Base-by-base conservation (phyloP, 2,888 invertebrate genomes). In the Drosophila colorata region DNA sequence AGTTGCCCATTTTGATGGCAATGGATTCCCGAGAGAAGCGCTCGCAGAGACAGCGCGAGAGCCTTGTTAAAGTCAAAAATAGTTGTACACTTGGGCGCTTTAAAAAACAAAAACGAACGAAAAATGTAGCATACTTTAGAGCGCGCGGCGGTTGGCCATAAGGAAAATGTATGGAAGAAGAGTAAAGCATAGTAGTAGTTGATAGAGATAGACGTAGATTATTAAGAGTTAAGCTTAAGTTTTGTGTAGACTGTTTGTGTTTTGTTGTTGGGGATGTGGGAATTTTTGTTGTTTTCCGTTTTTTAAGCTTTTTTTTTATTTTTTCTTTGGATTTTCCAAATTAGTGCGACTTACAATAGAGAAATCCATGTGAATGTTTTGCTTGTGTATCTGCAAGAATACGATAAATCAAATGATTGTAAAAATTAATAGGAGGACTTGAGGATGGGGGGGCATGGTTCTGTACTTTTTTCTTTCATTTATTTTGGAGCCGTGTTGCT, bases 351-450 rank as follows among this genome's bases (percentile, higher is more conserved):
- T 88, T 88, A 88, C 88, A 88, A 88, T 90, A 90, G 75, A 89
- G 88, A 89, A 90, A 88, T 88, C 88, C 88, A 73, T 87, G 89
- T 78, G 88, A 88, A 81, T 88, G 88, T 85, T 88, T 88, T 76
- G 88, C 90, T 85, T 89, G 86, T 88, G 90, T 90, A 88, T 88
- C 90, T 88, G 90, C 78, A 90, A 88, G 77, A 87, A 87, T 89
- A 87, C 84, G 89, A 86, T 87, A 84, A 88, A 84, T 88, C 78
- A 88, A 84, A 88, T 72, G 82, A 81, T 74, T 85, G 82, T 86
- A 65, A 67, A 75, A 86, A 80, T 89, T 86, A 86, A 88, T 89
- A 79, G 88, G 79, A 71, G 88, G 79, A 71, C 59, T 63, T 58
- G 59, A 69, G 64, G 80, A 63, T 56, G 48, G 75, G 61, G 60